Percentiles rank a stretch among this genome's conserved stretches.
Evolutionary conservation across 2,113 vertebrate species (phyloP).

Genomic region (Semnornis frantzii): DNA sequence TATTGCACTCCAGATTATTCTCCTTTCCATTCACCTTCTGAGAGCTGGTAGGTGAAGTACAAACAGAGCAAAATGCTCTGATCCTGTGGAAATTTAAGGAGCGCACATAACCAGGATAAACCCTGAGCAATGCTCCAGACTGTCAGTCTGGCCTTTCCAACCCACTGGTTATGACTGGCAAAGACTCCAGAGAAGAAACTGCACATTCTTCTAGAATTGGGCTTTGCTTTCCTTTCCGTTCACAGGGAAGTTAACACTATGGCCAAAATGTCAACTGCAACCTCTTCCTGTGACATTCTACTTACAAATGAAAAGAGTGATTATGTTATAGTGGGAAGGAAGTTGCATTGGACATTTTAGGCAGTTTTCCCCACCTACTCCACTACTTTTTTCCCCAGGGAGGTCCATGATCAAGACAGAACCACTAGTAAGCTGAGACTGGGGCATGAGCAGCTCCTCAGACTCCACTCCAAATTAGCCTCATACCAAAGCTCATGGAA

Average conservation of each 20-base stretch:
- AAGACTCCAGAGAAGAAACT: neutral
- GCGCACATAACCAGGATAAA: neutral
- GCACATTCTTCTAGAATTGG: neutral
- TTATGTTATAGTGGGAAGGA: neutral
- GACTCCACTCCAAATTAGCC: neutral
- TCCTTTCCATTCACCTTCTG: neutral
- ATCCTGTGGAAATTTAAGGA: neutral
- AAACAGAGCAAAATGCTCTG: neutral
- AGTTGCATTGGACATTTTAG: neutral
- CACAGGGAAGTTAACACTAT: neutral
- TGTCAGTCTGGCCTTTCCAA: neutral
- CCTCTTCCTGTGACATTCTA: neutral
- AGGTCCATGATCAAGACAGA: neutral
- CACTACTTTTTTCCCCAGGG: neutral
- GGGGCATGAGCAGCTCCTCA: neutral
- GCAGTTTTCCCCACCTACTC: neutral
- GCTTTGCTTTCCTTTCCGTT: neutral
- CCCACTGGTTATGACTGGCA: neutral
- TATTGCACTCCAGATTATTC: neutral
- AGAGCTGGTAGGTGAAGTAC: neutral
- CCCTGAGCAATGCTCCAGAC: neutral
- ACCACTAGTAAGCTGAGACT: accelerated
- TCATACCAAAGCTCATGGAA: neutral
- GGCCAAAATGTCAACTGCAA: neutral
- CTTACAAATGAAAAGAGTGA: neutral